Evolutionary conservation across 2,888 invertebrate genomes (phyloP).

Genomic region (Acrobasis consociella): DNA sequence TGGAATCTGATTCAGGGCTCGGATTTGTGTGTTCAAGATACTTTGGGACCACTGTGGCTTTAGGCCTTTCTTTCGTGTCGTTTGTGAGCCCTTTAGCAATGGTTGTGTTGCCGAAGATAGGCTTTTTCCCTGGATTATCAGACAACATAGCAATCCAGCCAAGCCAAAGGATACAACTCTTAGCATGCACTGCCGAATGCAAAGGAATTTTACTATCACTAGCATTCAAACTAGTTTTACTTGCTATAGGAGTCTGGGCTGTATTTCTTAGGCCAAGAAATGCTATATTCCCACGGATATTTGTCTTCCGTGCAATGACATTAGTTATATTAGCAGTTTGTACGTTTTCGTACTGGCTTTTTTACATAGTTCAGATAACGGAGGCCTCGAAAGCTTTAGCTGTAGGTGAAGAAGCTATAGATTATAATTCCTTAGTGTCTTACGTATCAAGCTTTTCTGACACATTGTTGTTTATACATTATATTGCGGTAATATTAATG

Average conservation of each 20-base stretch:
- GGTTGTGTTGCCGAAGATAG: slow-evolving; percentile 96
- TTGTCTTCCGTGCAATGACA: slow-evolving; percentile 94
- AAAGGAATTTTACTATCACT: slow-evolving; percentile 96
- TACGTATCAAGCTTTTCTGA: slow-evolving; percentile 97
- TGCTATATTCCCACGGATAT: slow-evolving; percentile 95
- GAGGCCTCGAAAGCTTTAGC: slow-evolving; percentile 91
- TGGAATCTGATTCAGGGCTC: slow-evolving; percentile 87
- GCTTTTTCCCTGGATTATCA: slow-evolving; percentile 89
- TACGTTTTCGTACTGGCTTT: slow-evolving; percentile 98
- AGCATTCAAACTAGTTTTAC: slow-evolving; percentile 94
- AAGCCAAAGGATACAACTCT: slow-evolving; percentile 85
- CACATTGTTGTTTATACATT: slow-evolving; percentile 96
- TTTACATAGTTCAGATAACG: slow-evolving; percentile 96
- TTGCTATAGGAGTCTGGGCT: slow-evolving; percentile 96
- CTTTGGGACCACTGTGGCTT: slow-evolving; percentile 90
- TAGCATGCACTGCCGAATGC: slow-evolving; percentile 96
- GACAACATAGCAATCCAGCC: slow-evolving; percentile 87
- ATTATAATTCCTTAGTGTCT: slow-evolving; percentile 94
- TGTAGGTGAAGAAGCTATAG: slow-evolving; percentile 89
- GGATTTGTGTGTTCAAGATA: slow-evolving; percentile 91
- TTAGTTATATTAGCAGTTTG: slow-evolving; percentile 94
- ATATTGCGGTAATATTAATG: slow-evolving; percentile 95
- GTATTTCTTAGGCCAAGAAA: slow-evolving; percentile 92
- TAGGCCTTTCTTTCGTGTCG: slow-evolving; percentile 90
- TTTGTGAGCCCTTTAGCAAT: slow-evolving; percentile 97